These are phyloP conservation scores for Cricetomys ansorgei DNA, from an alignment of 2,113 vertebrate species.

Conservation along the genomic window DNA sequence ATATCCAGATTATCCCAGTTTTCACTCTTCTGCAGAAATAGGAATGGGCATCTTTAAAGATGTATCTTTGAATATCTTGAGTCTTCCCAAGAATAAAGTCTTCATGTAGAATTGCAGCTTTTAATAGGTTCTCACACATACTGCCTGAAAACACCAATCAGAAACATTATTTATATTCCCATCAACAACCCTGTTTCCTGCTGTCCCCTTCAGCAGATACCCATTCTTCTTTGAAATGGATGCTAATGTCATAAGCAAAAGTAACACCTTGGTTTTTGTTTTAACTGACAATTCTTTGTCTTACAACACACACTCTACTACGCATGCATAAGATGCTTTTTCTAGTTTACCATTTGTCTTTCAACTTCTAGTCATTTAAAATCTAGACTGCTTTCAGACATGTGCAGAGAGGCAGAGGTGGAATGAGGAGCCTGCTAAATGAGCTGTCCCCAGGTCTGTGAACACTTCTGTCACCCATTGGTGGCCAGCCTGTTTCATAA, in stretches of 20 bases:
- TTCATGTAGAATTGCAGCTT: not conserved
- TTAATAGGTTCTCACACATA: not conserved
- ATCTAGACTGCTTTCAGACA: not conserved
- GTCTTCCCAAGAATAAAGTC: constrained; percentile 33
- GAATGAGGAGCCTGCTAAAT: not conserved
- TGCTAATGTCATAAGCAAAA: constrained; percentile 14
- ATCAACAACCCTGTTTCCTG: not conserved
- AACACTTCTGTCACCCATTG: not conserved
- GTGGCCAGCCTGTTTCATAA: not conserved
- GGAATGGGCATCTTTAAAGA: not conserved
- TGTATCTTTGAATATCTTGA: constrained; percentile 6
- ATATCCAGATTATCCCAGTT: not conserved
- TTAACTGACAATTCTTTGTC: not conserved
- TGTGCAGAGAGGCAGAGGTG: not conserved
- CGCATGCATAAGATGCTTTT: constrained; percentile 10
- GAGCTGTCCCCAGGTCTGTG: not conserved
- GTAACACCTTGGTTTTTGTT: not conserved
- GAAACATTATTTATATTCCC: not conserved
- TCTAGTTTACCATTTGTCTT: not conserved
- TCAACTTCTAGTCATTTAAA: constrained; percentile 39
- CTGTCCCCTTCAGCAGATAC: not conserved
- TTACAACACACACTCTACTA: not conserved
- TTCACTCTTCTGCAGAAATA: constrained; percentile 15
- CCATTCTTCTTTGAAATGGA: constrained; percentile 8
- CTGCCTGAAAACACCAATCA: not conserved